Base-by-base conservation (phyloP, 2,113 vertebrate genomes). In the Bubo blakistoni region DNA sequence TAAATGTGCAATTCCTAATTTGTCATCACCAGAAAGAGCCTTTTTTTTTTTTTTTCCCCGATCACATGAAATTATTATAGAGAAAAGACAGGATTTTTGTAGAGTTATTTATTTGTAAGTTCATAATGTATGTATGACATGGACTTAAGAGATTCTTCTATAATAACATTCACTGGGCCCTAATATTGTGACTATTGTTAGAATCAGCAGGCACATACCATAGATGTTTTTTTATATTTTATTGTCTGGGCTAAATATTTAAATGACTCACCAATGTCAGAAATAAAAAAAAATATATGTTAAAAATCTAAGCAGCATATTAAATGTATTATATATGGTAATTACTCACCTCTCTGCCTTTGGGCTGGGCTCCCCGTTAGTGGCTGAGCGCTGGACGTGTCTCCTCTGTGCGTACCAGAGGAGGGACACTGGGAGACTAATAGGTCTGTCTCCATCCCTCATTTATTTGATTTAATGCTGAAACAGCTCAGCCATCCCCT, bases 21-120 rank as follows among this genome's bases (percentile, higher is more conserved):
- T 46, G 25, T 46, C 88, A 81, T 20, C 91, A 67, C 73, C 93
- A 86, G 36, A 87, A 91, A 38, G 24, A 89, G 72, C 51, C 51
- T 77, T 55, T 81, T 47, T 14, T 29, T 72, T 17, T 61, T 55
- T 65, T n/a, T 14, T 42, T n/a, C n/a, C n/a, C 58, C 27, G 2
- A 54, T 71, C 65, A 38, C 38, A 7, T 30, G 25, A 19, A 80
- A 32, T 46, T 14, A 32, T 46, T 14, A 29, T 2, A 34, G 40
- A 74, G 63, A 73, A 27, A 42, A 44, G 19, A 38, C 16, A 29
- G 51, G 59, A 16, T 47, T 46, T 83, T 81, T 70, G 44, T 34
- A 9, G 27, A 58, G 17, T 81, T 70, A 51, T 61, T 96, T 83
- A 46, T 84, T 71, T 91, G 57, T 62, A 47, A 81, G 26, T 58